phyloP scores from a whole-genome alignment of 2,888 invertebrate species.

The Erpobdella octoculata region DNA sequence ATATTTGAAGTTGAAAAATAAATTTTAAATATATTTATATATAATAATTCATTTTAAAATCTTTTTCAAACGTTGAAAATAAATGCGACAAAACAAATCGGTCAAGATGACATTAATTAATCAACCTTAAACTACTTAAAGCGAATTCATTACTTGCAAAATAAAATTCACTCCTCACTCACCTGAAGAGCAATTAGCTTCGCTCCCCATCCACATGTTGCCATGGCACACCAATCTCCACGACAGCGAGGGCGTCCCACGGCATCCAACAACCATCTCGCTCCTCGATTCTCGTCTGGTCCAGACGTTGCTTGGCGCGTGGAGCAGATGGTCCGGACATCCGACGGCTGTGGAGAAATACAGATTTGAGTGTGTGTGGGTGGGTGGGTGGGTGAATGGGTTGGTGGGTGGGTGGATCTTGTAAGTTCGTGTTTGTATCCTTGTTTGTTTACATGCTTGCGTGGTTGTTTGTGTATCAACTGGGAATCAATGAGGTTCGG shows the following conservation, averaged over 20 bases:
- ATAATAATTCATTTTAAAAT: no score
- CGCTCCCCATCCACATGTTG: conserved; percentile 32
- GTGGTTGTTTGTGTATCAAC: no score
- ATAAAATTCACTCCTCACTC: neutral
- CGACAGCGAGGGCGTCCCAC: conserved; percentile 20
- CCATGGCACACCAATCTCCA: conserved; percentile 33
- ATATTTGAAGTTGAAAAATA: no score
- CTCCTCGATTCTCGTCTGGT: conserved; percentile 10
- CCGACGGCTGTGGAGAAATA: conserved; percentile 28
- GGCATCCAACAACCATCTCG: conserved; percentile 29
- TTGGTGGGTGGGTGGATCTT: neutral
- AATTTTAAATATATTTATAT: no score
- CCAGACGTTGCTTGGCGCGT: conserved; percentile 28
- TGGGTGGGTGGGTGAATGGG: conserved; percentile 2
- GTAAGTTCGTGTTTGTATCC: neutral
- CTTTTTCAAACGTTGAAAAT: no score
- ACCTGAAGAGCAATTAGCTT: conserved; percentile 32
- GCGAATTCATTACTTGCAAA: neutral
- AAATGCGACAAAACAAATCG: no score
- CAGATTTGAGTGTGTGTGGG: neutral
- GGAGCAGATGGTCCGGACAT: conserved; percentile 24
- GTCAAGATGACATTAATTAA: no score
- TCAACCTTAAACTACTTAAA: neutral
- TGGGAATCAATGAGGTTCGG: no score
- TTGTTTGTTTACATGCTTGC: neutral